These are phyloP conservation scores for Hippocampus comes DNA, from an alignment of 2,113 vertebrate genomes.

Conservation along the genomic window DNA sequence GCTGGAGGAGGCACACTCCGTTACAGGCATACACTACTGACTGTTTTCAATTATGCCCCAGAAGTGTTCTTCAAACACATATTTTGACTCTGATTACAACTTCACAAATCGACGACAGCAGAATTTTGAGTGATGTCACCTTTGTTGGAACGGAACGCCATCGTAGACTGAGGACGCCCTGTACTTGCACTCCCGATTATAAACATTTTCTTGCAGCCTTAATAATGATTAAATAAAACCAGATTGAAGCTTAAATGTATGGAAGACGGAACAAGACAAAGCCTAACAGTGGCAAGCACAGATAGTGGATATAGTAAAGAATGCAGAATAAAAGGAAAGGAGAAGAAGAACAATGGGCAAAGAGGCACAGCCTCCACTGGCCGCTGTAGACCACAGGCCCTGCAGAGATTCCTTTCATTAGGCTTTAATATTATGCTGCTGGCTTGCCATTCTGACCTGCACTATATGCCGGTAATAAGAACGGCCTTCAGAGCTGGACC, in stretches of 20 bases:
- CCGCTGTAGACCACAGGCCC: slow-evolving; percentile 61
- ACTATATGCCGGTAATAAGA: slow-evolving; percentile 76
- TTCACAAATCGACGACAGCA: too few species aligned
- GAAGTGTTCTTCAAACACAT: too few species aligned
- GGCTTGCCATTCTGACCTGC: slow-evolving; percentile 71
- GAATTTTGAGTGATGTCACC: too few species aligned
- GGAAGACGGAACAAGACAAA: slow-evolving; percentile 13
- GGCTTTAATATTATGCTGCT: slow-evolving; percentile 73
- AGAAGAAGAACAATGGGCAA: slow-evolving; percentile 59
- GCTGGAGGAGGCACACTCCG: too few species aligned
- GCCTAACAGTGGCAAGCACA: slow-evolving; percentile 19
- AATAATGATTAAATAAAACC: neutral
- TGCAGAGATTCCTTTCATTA: slow-evolving; percentile 75
- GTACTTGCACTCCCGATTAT: neutral
- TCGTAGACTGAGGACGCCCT: neutral
- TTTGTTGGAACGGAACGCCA: neutral
- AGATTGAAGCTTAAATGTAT: slow-evolving; percentile 3
- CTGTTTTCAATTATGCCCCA: too few species aligned
- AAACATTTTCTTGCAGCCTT: neutral
- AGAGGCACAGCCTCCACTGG: slow-evolving; percentile 56
- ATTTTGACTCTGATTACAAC: too few species aligned
- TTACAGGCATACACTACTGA: too few species aligned
- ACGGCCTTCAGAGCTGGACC: slow-evolving; percentile 70
- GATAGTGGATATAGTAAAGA: slow-evolving; percentile 17
- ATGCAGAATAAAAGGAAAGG: slow-evolving; percentile 40